Conservation (phyloP, 1,140 invertebrate genomes). For the Pantala flavescens region DNA sequence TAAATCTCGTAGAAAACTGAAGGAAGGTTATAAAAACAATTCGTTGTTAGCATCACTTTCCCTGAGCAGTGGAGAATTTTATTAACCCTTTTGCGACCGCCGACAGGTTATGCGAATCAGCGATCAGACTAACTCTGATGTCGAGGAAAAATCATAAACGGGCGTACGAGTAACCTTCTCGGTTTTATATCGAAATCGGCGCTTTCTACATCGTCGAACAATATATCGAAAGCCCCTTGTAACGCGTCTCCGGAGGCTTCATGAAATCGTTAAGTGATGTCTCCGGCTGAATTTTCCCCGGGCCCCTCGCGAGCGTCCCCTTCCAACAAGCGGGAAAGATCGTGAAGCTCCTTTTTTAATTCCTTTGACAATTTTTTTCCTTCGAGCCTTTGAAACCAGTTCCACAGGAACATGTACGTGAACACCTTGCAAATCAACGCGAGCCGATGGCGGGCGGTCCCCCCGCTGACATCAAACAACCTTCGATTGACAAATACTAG, state of each 20-base stretch:
- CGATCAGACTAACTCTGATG: no score
- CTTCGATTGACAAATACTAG: conserved; percentile 5
- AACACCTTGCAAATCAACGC: conserved; percentile 8
- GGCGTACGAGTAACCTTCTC: no score
- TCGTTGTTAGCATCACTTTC: no score
- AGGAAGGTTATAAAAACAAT: no score
- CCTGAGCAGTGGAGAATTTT: no score
- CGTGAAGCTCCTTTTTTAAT: not conserved
- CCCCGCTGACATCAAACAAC: conserved; percentile 7
- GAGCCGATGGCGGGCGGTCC: conserved; percentile 3
- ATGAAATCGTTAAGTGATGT: not conserved
- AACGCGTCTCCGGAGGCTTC: not conserved
- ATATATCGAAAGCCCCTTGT: not conserved
- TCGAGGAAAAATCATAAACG: no score
- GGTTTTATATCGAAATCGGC: no score
- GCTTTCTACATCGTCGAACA: no score
- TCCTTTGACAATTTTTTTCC: conserved; percentile 6
- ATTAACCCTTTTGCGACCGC: no score
- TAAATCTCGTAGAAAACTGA: no score
- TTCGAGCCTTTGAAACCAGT: not conserved
- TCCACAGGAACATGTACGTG: conserved; percentile 4
- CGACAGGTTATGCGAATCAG: no score
- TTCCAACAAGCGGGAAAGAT: not conserved
- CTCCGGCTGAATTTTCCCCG: not conserved
- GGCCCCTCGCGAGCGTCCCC: not conserved